Percentiles rank a stretch among this genome's conserved stretches.
phyloP scores from a whole-genome alignment of 1,140 invertebrate species.

The Berghia stephanieae region DNA sequence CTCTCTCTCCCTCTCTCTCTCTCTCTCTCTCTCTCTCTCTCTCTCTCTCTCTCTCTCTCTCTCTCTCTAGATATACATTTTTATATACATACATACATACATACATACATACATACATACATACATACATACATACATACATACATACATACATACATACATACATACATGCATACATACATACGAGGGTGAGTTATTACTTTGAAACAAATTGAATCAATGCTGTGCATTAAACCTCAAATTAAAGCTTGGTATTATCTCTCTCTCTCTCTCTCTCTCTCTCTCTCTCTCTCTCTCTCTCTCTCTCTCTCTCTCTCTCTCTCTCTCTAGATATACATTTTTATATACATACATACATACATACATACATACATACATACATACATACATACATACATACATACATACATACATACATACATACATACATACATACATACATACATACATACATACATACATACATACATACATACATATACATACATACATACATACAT shows the following conservation, averaged over 20 bases:
- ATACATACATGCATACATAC: conserved; percentile 17
- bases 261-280: background rate
- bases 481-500: background rate
- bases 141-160: background rate
- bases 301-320: conserved; percentile 10
- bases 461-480: background rate
- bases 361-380: conserved; percentile 8
- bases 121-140: background rate
- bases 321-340: background rate
- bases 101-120: background rate
- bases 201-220: too few species aligned
- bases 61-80: background rate
- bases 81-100: background rate
- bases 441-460: conserved; percentile 15
- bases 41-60: background rate
- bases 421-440: background rate
- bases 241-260: too few species aligned
- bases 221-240: too few species aligned
- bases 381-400: background rate
- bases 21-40: conserved; percentile 18
- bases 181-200: too few species aligned
- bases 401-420: background rate
- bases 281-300: conserved; percentile 16
- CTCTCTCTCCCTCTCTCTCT: background rate
- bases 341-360: conserved; percentile 18